Conservation (phyloP, 2,797 vertebrate species). For the Myotis myotis region DNA sequence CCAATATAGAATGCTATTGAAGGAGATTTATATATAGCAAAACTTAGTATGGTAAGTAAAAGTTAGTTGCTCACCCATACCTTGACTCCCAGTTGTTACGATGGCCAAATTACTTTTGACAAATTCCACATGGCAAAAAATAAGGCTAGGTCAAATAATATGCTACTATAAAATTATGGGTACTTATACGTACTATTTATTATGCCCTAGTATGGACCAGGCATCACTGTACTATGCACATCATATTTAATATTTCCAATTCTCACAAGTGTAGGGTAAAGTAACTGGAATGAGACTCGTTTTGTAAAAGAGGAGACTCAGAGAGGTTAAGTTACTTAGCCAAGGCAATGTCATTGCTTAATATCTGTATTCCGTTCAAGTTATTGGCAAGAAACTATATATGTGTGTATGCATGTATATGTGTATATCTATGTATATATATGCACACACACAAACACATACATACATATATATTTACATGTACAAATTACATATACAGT, state of each 20-base stretch:
- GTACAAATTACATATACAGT: not conserved
- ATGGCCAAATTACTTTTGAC: not conserved
- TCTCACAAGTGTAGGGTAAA: not conserved
- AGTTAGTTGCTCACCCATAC: not conserved
- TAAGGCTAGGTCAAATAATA: not conserved
- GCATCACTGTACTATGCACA: not conserved
- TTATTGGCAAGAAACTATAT: not conserved
- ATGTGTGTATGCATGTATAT: not conserved
- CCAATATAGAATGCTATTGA: not conserved
- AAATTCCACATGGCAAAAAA: slow-evolving; percentile 2
- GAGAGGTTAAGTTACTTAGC: not conserved
- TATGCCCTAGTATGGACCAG: not conserved
- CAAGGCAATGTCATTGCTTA: not conserved
- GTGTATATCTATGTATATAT: not conserved
- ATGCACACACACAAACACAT: not conserved
- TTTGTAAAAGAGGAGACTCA: not conserved
- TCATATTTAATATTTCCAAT: not conserved
- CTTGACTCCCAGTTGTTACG: not conserved
- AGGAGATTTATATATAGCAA: not conserved
- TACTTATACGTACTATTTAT: not conserved
- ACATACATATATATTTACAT: not conserved
- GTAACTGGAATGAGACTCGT: not conserved
- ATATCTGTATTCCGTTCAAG: not conserved
- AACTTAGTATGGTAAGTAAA: not conserved
- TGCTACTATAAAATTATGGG: not conserved